Percentiles rank a stretch among this genome's conserved stretches.
Evolutionary conservation across 2,113 vertebrate genomes (phyloP).

Genomic region (Sylvia atricapilla): DNA sequence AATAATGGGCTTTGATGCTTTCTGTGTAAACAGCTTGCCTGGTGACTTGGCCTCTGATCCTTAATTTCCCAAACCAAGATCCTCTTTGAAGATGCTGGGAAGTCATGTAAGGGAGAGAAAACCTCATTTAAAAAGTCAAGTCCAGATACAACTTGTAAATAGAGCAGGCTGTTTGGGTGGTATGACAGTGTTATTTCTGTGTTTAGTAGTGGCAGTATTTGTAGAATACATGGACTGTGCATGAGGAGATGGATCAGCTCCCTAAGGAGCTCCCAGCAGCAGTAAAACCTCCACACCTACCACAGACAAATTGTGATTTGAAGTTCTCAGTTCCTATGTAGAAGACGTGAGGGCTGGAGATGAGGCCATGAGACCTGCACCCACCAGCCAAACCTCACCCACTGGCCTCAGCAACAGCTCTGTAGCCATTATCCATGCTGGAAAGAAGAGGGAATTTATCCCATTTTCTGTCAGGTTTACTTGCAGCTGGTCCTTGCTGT

Average conservation of each 20-base stretch:
- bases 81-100: background rate
- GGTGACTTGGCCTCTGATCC: background rate
- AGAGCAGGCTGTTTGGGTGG: background rate
- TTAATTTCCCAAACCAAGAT: background rate
- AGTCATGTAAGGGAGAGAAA: background rate
- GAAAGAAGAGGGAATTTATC: background rate
- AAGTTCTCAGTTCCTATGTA: background rate
- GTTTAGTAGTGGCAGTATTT: background rate
- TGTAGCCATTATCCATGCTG: background rate
- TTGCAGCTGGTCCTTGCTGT: background rate
- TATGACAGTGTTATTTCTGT: background rate
- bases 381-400: background rate
- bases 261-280: background rate
- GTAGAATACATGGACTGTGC: background rate
- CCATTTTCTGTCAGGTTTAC: background rate
- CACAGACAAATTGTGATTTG: background rate
- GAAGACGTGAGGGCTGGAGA: background rate
- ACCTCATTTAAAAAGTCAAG: background rate
- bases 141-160: background rate
- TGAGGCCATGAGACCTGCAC: background rate
- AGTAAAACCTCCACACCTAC: background rate
- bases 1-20: background rate
- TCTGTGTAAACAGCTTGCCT: background rate
- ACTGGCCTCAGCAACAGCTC: background rate
- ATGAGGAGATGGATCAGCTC: background rate